Conservation (phyloP, 92 coral and sea anemone species). For the Galaxea fascicularis region DNA sequence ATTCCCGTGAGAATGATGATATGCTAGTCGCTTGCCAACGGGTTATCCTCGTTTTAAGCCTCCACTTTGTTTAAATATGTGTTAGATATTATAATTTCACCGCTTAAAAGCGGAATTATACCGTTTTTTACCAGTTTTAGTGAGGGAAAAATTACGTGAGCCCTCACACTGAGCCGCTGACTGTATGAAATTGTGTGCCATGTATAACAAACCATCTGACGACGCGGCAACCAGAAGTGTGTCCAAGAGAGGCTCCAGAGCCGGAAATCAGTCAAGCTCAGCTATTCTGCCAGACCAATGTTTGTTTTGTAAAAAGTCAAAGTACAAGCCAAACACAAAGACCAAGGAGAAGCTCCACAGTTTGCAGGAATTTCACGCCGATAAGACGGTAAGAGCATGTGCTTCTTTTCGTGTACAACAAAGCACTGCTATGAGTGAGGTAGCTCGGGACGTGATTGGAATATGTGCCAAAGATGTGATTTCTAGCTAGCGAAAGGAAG, state of each 20-base stretch:
- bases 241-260: slow-evolving; percentile 55
- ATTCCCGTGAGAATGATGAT: too few relatives aligned
- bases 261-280: slow-evolving; percentile 35
- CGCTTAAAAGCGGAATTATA: too few relatives aligned
- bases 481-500: slow-evolving; percentile 32
- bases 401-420: slow-evolving; percentile 45
- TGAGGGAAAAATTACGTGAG: too few relatives aligned
- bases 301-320: slow-evolving; percentile 59
- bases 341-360: slow-evolving; percentile 61
- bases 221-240: slow-evolving; percentile 17
- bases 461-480: slow-evolving; percentile 38
- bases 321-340: slow-evolving; percentile 62
- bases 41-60: too few relatives aligned
- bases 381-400: slow-evolving; percentile 62
- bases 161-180: too few relatives aligned
- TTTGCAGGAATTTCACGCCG: slow-evolving; percentile 68
- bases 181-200: too few relatives aligned
- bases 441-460: slow-evolving; percentile 57
- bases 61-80: too few relatives aligned
- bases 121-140: too few relatives aligned
- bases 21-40: too few relatives aligned
- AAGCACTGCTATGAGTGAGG: slow-evolving; percentile 53
- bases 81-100: too few relatives aligned
- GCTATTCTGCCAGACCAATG: slow-evolving; percentile 65
- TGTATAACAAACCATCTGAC: not conserved